A percentile compares a stretch with the other conserved stretches of the same genome.
Evolutionary conservation across 1,140 invertebrate genomes (phyloP).

Genomic region (Platorchestia sp.): DNA sequence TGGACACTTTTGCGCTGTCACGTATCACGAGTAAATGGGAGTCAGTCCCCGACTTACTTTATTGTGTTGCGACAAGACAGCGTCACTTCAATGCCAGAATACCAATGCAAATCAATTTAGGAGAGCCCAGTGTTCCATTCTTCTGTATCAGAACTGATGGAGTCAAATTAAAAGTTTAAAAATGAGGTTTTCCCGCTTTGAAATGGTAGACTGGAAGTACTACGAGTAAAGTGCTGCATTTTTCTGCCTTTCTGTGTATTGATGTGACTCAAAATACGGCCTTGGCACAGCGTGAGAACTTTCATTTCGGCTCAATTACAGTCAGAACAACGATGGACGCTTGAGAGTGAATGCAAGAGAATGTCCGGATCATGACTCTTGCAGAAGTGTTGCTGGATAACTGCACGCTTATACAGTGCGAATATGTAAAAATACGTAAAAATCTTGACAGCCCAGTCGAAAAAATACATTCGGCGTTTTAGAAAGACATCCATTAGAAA

Average conservation of each 20-base stretch:
- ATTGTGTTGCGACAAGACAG: conserved; percentile 37
- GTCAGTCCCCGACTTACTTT: conserved; percentile 40
- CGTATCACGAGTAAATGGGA: conserved; percentile 50
- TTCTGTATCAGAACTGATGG: neutral
- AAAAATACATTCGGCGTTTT: neutral
- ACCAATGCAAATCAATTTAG: conserved; percentile 46
- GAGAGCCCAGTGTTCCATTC: neutral
- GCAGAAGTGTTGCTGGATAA: neutral
- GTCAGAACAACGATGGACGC: neutral
- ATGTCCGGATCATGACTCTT: neutral
- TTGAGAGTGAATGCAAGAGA: neutral
- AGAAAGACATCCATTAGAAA: neutral
- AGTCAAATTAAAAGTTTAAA: neutral
- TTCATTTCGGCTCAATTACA: conserved; percentile 17
- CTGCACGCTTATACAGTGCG: neutral
- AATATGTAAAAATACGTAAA: neutral
- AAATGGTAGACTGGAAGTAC: neutral
- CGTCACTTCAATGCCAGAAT: conserved; percentile 50
- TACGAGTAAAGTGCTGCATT: neutral
- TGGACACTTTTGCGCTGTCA: conserved; percentile 28
- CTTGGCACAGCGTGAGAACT: neutral
- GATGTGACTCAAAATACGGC: neutral
- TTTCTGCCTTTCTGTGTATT: neutral
- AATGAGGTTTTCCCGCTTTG: neutral
- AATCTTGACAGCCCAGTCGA: neutral